These are phyloP conservation scores for Camelus dromedarius DNA, from an alignment of 2,113 vertebrate species.

Conservation along the genomic window DNA sequence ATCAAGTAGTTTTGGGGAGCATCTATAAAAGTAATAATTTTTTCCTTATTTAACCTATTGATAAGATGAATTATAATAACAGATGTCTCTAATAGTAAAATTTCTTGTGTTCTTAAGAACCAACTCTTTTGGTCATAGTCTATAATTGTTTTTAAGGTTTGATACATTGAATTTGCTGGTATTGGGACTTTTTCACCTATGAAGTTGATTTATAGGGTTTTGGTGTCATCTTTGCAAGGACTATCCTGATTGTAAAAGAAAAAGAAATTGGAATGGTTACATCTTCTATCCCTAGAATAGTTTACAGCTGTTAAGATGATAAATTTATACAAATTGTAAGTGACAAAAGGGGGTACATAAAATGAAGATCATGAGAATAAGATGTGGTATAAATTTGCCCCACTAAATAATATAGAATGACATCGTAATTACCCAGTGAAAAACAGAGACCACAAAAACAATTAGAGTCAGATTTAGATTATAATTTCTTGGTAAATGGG, in stretches of 20 bases:
- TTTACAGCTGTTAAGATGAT: slow-evolving; percentile 15
- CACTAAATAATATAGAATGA: background rate
- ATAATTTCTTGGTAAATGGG: background rate
- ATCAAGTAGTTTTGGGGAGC: background rate
- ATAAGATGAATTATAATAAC: background rate
- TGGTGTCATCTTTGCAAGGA: background rate
- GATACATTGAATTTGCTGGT: background rate
- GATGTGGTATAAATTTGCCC: background rate
- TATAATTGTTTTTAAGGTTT: background rate
- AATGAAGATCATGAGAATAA: slow-evolving; percentile 33
- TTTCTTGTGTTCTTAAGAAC: background rate
- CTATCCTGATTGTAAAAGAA: background rate
- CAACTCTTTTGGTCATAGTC: background rate
- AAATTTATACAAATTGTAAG: background rate
- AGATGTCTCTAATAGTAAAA: slow-evolving; percentile 1
- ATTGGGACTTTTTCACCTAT: slow-evolving; percentile 24
- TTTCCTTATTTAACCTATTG: background rate
- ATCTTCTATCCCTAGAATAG: background rate
- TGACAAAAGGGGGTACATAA: background rate
- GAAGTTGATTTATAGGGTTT: background rate
- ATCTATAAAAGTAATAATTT: background rate
- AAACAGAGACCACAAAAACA: background rate
- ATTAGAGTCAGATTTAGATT: background rate
- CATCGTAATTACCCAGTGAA: background rate
- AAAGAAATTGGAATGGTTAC: background rate